A percentile compares a stretch with the other conserved stretches of the same genome.
Evolutionary conservation across 2,797 vertebrate genomes (phyloP).

Genomic region (Catostomus latipinnis): DNA sequence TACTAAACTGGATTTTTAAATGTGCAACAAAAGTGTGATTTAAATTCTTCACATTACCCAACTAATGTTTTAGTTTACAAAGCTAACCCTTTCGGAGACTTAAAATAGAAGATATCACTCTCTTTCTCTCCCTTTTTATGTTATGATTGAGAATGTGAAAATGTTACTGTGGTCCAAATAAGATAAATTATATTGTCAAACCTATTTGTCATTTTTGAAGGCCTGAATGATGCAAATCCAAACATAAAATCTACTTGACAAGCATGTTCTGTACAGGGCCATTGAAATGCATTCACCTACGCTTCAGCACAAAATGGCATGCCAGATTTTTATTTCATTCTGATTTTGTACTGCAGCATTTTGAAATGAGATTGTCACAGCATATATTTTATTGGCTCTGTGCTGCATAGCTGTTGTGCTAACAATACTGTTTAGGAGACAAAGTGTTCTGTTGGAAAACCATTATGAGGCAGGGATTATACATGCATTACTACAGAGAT

Average conservation of each 20-base stretch:
- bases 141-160: constrained; percentile 1
- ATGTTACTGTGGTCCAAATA: neutral
- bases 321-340: neutral
- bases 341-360: constrained; percentile 27
- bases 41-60: neutral
- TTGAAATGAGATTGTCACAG: constrained; percentile 23
- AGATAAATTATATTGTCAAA: constrained; percentile 39
- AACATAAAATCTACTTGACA: constrained; percentile 28
- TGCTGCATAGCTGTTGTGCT: constrained; percentile 29
- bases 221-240: constrained; percentile 23
- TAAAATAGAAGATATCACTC: neutral
- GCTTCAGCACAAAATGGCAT: constrained; percentile 6
- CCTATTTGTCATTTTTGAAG: neutral
- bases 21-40: neutral
- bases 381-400: constrained; percentile 19
- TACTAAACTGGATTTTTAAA: constrained; percentile 22
- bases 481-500: constrained; percentile 15
- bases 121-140: neutral
- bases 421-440: constrained; percentile 32
- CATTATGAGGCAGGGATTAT: neutral
- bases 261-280: constrained; percentile 31
- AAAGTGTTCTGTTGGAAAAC: neutral
- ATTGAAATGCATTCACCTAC: constrained; percentile 11
- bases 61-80: constrained; percentile 17
- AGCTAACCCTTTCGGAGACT: constrained; percentile 13